Percentiles rank a stretch among this genome's conserved stretches.
phyloP scores from a whole-genome alignment of 2,888 invertebrate genomes.

The Chrysomela aeneicollis region DNA sequence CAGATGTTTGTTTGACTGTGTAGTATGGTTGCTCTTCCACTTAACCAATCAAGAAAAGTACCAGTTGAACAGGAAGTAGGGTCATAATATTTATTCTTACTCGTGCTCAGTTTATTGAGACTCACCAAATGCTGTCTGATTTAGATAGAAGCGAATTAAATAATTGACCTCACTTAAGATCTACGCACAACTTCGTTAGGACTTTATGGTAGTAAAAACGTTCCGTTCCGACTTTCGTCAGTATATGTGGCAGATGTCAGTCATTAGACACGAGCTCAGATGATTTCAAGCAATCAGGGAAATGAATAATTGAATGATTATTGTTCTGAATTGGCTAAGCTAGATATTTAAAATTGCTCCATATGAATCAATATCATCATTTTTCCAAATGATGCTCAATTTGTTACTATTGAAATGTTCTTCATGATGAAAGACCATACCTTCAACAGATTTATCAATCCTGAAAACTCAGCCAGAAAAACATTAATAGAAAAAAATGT shows the following conservation, averaged over 20 bases:
- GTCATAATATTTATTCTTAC: conserved; percentile 61
- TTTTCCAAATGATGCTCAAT: too few species aligned
- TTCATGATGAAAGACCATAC: too few species aligned
- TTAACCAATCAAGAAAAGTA: conserved; percentile 53
- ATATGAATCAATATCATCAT: too few species aligned
- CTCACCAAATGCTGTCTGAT: conserved; percentile 59
- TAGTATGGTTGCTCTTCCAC: conserved; percentile 49
- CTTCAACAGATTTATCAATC: too few species aligned
- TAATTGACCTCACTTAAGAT: conserved; percentile 52
- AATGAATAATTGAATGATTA: background rate
- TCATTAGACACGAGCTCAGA: conserved; percentile 1
- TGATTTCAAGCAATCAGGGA: background rate
- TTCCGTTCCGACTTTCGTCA: background rate
- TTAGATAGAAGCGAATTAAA: conserved; percentile 56
- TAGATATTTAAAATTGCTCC: too few species aligned
- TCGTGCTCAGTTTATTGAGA: conserved; percentile 59
- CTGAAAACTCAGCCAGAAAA: too few species aligned
- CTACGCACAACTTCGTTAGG: conserved; percentile 30
- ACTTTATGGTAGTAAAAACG: background rate
- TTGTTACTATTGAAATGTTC: too few species aligned
- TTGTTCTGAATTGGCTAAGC: too few species aligned
- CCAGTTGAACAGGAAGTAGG: conserved; percentile 57
- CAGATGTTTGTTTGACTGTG: conserved; percentile 19
- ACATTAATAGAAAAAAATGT: too few species aligned
- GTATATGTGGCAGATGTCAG: background rate